Base-by-base conservation (phyloP, 1,140 invertebrate species). In the Drosophila tristis region DNA sequence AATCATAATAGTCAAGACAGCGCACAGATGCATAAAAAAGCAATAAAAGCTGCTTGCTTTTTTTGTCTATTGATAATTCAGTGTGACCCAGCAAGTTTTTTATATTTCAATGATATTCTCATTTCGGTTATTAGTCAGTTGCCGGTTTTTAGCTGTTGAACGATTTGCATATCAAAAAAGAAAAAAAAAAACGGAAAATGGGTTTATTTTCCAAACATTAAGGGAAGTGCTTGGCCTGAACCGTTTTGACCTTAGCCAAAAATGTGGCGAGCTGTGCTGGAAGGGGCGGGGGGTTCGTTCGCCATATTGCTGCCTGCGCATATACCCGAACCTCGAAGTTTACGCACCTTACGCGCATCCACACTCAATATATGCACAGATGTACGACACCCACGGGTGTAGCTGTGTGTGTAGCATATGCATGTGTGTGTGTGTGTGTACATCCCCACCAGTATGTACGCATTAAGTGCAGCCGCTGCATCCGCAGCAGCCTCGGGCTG, bases 401-500 rank as follows among this genome's bases (percentile, higher is more conserved):
- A 20, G 20, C 20, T 20, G 16, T 39, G 25, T 29, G 31, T 68
- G 39, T 5, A 43, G 16, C 16, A 16, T 16, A 16, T 16, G 31
- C n/a, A n/a, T 53, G 8, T 67, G 16, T 15, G 8, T 68, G 43
- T 31, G 29, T 55, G 64, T 55, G 29, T 25, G 31, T 47, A 48
- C 49, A 56, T 5, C n/a, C 15, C 26, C 26, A 15, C 7, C 7
- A 20, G 42, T 26, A 56, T 60, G 26, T 53, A 72, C 35, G 57
- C 56, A 85, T 85, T 70, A 80, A 86, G 15, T 85, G 80, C 80
- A 84, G 80, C 80, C 80, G 80, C 77, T 62, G 80, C 62, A 70
- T 45, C 15, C 44, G 42, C 11, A 71, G 11, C 35, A 11, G 4
- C 35, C 11, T 4, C 35, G 80, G 80, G 80, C 67, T 73, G 80